phyloP scores from a whole-genome alignment of 1,140 invertebrate species.

The Armadillidium nasatum region DNA sequence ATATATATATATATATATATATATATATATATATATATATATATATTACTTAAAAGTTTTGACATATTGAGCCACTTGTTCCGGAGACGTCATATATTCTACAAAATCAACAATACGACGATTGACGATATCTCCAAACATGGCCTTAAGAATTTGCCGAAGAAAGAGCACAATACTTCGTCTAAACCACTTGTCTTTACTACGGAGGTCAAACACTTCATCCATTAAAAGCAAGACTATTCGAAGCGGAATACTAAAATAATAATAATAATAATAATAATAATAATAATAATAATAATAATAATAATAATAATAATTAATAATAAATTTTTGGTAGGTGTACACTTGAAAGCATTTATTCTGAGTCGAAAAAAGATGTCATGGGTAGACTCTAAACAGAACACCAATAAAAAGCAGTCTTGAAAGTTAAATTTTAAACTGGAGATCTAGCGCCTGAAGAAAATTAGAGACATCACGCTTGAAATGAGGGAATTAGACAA shows the following conservation, averaged over 20 bases:
- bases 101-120: conserved; percentile 86
- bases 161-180: conserved; percentile 72
- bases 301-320: no score
- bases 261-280: neutral
- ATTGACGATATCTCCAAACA: conserved; percentile 74
- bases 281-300: no score
- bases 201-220: conserved; percentile 85
- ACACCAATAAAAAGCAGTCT: no score
- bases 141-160: conserved; percentile 66
- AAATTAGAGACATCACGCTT: no score
- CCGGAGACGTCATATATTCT: conserved; percentile 78
- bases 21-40: neutral
- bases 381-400: no score
- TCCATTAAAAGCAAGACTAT: conserved; percentile 82
- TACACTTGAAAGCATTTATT: no score
- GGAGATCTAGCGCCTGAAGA: no score
- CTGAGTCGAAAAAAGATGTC: no score
- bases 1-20: neutral
- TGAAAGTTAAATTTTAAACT: no score
- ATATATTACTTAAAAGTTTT: conserved; percentile 66
- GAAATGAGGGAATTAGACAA: no score
- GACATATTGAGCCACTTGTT: conserved; percentile 77
- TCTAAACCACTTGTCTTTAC: conserved; percentile 80
- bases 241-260: conserved; percentile 66
- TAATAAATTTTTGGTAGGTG: no score